These are phyloP conservation scores for Craseonycteris thonglongyai DNA, from an alignment of 2,113 vertebrate species.

Conservation along the genomic window DNA sequence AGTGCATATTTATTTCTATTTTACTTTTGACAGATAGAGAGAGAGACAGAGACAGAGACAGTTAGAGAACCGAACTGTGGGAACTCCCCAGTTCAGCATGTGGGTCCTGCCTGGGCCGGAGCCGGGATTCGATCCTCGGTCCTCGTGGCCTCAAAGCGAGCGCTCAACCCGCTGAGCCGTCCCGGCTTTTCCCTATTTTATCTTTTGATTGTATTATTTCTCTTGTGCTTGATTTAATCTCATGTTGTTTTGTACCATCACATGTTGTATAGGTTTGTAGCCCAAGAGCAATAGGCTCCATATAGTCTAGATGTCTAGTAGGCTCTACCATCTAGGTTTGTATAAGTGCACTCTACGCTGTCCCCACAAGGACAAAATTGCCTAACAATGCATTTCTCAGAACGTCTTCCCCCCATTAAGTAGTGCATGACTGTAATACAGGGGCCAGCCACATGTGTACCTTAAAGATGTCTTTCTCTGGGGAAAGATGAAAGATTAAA, in stretches of 20 bases:
- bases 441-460: not conserved
- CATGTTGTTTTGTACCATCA: not conserved
- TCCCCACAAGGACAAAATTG: not conserved
- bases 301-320: not conserved
- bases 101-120: too few species aligned
- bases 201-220: not conserved
- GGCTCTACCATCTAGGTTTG: not conserved
- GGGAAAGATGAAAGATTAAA: not conserved
- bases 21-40: too few species aligned
- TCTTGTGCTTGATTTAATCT: not conserved
- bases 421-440: not conserved
- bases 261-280: too few species aligned
- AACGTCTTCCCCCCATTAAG: not conserved
- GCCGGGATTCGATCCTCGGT: too few species aligned
- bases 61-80: too few species aligned
- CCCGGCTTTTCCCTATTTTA: not conserved
- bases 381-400: not conserved
- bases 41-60: too few species aligned
- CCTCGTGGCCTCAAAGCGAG: too few species aligned
- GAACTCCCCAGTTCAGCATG: too few species aligned
- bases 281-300: not conserved
- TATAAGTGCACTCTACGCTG: not conserved
- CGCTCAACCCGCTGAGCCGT: too few species aligned
- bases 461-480: not conserved
- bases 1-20: too few species aligned